Percentiles rank a stretch among this genome's conserved stretches.
Conservation (phyloP, 2,888 invertebrate species). For the Nomada lathburiana region DNA sequence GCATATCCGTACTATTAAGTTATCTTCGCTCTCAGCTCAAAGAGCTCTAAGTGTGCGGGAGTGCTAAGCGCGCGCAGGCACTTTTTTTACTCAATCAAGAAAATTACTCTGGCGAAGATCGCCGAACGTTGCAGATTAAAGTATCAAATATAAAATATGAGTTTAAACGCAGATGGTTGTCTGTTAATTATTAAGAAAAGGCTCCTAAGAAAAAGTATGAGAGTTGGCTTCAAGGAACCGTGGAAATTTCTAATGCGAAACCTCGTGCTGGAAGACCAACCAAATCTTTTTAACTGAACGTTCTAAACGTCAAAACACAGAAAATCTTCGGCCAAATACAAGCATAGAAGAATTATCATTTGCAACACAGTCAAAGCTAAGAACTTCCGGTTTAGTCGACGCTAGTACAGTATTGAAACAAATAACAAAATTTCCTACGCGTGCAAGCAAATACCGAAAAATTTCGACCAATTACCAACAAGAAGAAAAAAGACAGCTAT, state of each 20-base stretch:
- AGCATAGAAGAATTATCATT: too few relatives aligned
- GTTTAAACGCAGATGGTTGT: constrained; percentile 20
- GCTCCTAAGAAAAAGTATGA: constrained; percentile 2
- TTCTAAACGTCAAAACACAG: neutral
- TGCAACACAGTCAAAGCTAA: too few relatives aligned
- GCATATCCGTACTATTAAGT: too few relatives aligned
- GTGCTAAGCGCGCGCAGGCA: too few relatives aligned
- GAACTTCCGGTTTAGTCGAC: too few relatives aligned
- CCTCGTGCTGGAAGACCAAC: neutral
- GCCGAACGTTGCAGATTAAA: neutral
- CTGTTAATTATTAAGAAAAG: neutral
- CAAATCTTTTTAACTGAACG: neutral
- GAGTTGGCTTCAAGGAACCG: neutral
- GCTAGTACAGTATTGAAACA: neutral
- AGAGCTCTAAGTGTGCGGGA: too few relatives aligned
- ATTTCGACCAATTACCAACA: too few relatives aligned
- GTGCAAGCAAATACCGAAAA: constrained; percentile 1
- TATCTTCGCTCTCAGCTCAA: too few relatives aligned
- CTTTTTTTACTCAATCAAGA: neutral
- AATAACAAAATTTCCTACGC: neutral
- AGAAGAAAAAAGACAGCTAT: neutral
- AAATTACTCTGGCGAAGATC: constrained; percentile 18
- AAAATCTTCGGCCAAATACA: too few relatives aligned
- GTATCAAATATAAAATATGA: neutral
- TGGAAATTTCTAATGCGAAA: neutral